Conservation (phyloP, 2,797 vertebrate genomes). For the Dicrostonyx torquatus region DNA sequence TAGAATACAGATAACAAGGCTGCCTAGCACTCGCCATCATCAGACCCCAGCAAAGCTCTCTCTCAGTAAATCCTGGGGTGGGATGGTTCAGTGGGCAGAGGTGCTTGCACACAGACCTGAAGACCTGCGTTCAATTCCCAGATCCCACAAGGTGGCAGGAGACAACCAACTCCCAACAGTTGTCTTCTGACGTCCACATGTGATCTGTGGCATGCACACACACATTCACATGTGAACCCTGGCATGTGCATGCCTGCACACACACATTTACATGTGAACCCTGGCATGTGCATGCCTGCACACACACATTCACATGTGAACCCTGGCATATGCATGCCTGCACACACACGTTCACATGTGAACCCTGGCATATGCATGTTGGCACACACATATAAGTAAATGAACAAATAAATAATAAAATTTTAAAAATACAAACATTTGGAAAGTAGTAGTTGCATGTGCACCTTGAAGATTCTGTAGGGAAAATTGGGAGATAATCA, state of each 20-base stretch:
- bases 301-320: neutral
- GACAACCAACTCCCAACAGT: neutral
- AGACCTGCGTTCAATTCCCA: neutral
- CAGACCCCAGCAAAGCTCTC: constrained; percentile 43
- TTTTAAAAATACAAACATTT: neutral
- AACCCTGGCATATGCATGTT: no score
- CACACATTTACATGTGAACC: neutral
- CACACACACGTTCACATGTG: neutral
- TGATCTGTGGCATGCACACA: neutral
- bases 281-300: neutral
- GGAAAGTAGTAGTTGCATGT: neutral
- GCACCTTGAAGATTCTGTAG: neutral
- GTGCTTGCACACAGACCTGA: neutral
- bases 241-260: neutral
- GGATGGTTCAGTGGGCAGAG: neutral
- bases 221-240: neutral
- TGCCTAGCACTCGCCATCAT: constrained; percentile 75
- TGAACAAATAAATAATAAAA: neutral
- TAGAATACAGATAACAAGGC: constrained; percentile 65
- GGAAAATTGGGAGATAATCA: neutral
- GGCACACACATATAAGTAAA: neutral
- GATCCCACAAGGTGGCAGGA: neutral
- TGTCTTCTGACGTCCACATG: neutral
- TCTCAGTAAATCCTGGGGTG: neutral
- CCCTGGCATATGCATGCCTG: no score